Evolutionary conservation across 2,113 vertebrate species (phyloP).

Genomic region (Odontophorus gujanensis): DNA sequence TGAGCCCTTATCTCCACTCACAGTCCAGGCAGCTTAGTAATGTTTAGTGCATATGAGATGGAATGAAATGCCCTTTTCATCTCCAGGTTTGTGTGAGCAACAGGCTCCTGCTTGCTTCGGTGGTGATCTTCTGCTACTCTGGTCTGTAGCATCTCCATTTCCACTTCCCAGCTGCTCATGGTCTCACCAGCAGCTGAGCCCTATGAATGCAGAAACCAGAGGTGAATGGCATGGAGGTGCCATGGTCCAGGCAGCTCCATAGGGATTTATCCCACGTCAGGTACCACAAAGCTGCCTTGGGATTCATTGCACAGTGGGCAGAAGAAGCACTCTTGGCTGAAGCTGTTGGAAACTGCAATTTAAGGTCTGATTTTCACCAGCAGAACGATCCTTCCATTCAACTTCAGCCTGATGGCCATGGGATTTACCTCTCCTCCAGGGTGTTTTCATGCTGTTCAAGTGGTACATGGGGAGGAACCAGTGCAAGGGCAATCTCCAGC

Average conservation of each 20-base stretch:
- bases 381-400: neutral
- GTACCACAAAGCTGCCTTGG: neutral
- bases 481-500: neutral
- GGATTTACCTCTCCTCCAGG: neutral
- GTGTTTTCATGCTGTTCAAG: neutral
- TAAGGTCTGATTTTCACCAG: neutral
- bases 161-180: fast-evolving
- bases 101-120: fast-evolving
- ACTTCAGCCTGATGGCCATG: neutral
- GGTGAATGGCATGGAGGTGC: neutral
- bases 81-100: neutral
- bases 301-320: fast-evolving
- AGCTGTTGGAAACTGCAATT: neutral
- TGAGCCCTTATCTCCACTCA: neutral
- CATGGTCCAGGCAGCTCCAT: neutral
- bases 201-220: neutral
- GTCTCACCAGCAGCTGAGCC: neutral
- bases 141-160: neutral
- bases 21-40: neutral
- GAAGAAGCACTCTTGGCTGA: neutral
- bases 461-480: neutral
- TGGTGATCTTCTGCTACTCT: neutral
- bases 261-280: neutral
- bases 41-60: neutral
- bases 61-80: slow-evolving; percentile 10